These are phyloP conservation scores for Halictus quadricinctus DNA, from an alignment of 2,888 invertebrate species.

Conservation along the genomic window DNA sequence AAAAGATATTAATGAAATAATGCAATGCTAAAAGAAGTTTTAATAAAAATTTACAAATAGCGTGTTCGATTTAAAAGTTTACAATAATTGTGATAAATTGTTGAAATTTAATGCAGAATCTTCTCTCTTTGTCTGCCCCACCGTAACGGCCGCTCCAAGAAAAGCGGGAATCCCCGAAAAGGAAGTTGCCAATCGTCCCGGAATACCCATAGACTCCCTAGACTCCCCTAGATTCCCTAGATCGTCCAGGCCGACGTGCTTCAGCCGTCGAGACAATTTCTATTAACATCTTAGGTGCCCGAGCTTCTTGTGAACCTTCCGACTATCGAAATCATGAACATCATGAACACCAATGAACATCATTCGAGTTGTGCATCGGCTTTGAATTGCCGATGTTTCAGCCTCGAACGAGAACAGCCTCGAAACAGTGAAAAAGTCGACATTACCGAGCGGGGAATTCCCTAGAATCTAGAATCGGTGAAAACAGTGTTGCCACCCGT, in stretches of 20 bases:
- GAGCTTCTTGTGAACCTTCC: slow-evolving; percentile 39
- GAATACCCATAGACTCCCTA: background rate
- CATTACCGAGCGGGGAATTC: slow-evolving; percentile 7
- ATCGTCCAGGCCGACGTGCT: slow-evolving; percentile 36
- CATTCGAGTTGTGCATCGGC: slow-evolving; percentile 54
- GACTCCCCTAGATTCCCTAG: background rate
- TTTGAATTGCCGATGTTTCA: slow-evolving; percentile 44
- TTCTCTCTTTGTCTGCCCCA: background rate
- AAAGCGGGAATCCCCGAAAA: slow-evolving; percentile 11
- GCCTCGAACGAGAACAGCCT: slow-evolving; percentile 37
- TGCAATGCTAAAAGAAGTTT: background rate
- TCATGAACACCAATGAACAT: background rate
- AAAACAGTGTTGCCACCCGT: background rate
- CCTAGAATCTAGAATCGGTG: background rate
- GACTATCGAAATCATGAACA: slow-evolving; percentile 35
- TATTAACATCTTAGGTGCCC: slow-evolving; percentile 61
- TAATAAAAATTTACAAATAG: background rate
- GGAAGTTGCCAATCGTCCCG: background rate
- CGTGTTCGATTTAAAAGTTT: background rate
- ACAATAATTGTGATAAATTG: background rate
- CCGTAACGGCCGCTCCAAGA: background rate
- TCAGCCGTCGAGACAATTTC: slow-evolving; percentile 58
- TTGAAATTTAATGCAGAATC: background rate
- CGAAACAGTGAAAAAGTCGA: slow-evolving; percentile 7
- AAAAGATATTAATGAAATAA: background rate